These are phyloP conservation scores for Periplaneta americana DNA, from an alignment of 1,140 invertebrate species.

Conservation along the genomic window DNA sequence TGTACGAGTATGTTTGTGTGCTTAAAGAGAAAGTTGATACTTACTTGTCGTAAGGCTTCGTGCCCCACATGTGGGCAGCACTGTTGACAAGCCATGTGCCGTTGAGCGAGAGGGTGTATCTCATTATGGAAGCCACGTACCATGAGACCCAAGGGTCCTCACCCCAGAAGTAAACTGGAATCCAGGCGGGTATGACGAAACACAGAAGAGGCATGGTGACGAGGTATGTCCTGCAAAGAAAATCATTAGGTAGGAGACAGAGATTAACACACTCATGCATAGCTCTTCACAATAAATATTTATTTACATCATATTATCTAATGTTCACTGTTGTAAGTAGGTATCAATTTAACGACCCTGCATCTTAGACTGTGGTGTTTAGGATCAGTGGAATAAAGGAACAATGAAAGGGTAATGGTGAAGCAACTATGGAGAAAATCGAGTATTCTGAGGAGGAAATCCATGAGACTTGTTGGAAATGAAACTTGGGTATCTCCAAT, in stretches of 20 bases:
- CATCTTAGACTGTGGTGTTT: too few species aligned
- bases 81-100: constrained; percentile 87
- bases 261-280: too few species aligned
- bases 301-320: too few species aligned
- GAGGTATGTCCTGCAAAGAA: constrained; percentile 5
- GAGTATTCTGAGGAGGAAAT: too few species aligned
- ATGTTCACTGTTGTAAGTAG: too few species aligned
- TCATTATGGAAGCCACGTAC: constrained; percentile 51
- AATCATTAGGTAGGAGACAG: background rate
- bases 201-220: background rate
- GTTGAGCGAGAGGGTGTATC: constrained; percentile 67
- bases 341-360: too few species aligned
- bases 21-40: background rate
- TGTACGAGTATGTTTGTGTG: background rate
- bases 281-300: too few species aligned
- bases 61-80: constrained; percentile 71
- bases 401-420: too few species aligned
- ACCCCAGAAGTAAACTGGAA: constrained; percentile 65
- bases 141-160: constrained; percentile 50
- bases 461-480: too few species aligned
- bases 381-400: too few species aligned
- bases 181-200: constrained; percentile 62
- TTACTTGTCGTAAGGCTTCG: constrained; percentile 37
- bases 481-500: too few species aligned
- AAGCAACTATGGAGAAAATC: too few species aligned